Percentiles rank a stretch among this genome's conserved stretches.
Evolutionary conservation across 2,888 invertebrate genomes (phyloP).

Genomic region (Rhopalosiphum nymphaeae): DNA sequence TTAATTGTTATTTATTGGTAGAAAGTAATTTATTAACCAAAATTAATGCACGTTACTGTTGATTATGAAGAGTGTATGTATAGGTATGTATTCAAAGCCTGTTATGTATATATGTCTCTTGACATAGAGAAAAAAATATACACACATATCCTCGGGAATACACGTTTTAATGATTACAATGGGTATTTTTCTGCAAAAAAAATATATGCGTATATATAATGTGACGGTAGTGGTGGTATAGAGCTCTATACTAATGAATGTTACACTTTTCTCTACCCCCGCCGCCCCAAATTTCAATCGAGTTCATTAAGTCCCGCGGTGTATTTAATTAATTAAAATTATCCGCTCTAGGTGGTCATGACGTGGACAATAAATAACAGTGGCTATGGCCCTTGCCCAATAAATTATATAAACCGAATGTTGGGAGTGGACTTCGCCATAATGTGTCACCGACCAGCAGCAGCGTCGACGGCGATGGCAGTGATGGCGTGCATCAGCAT

Average conservation of each 20-base stretch:
- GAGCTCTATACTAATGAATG: conserved; percentile 53
- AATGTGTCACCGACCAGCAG: conserved; percentile 14
- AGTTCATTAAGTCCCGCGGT: conserved; percentile 56
- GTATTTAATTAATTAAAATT: conserved; percentile 62
- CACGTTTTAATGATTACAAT: conserved; percentile 61
- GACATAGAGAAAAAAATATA: conserved; percentile 53
- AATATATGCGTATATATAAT: not conserved
- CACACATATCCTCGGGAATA: conserved; percentile 30
- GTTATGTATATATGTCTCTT: not conserved
- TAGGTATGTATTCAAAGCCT: not conserved
- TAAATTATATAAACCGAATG: conserved; percentile 47
- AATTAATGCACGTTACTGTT: conserved; percentile 44
- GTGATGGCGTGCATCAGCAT: not conserved
- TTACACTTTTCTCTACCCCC: conserved; percentile 34
- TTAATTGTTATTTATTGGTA: conserved; percentile 54
- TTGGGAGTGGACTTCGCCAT: conserved; percentile 48
- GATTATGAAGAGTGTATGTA: conserved; percentile 22
- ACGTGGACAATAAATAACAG: conserved; percentile 59
- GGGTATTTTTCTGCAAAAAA: conserved; percentile 36
- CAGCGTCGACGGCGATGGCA: not conserved
- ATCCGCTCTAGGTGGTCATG: conserved; percentile 61
- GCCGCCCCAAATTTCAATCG: conserved; percentile 50
- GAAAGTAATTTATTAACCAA: conserved; percentile 53
- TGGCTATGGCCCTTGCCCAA: conserved; percentile 10
- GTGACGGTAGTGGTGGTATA: not conserved